Conservation (phyloP, 2,888 invertebrate genomes). For the Mamestra brassicae region DNA sequence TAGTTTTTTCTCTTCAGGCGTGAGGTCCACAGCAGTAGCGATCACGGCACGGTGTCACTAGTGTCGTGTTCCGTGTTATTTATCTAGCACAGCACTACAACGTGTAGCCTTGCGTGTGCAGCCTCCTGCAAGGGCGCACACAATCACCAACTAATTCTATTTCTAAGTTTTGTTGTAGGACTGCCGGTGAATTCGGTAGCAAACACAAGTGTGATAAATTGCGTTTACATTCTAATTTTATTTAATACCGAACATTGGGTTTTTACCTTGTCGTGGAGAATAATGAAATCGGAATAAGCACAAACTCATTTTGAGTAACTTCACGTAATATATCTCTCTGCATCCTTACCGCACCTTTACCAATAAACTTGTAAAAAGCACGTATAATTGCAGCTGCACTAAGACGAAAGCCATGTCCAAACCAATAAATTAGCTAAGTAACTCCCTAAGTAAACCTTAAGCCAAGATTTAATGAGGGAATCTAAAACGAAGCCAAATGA, state of each 20-base stretch:
- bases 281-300: background rate
- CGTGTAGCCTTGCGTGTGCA: conserved; percentile 14
- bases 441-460: conserved; percentile 62
- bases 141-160: conserved; percentile 15
- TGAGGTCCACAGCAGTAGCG: conserved; percentile 35
- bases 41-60: conserved; percentile 26
- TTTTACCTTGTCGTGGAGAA: too few species aligned
- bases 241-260: background rate
- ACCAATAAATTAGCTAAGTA: conserved; percentile 59
- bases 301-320: too few species aligned
- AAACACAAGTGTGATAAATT: background rate
- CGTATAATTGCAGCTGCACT: conserved; percentile 30
- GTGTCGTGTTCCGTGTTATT: conserved; percentile 60
- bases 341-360: background rate
- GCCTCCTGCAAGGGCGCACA: background rate
- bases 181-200: background rate
- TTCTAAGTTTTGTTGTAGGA: conserved; percentile 23
- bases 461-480: conserved; percentile 62
- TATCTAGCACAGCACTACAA: conserved; percentile 50
- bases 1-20: background rate
- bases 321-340: background rate
- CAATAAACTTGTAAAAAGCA: conserved; percentile 13
- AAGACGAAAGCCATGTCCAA: conserved; percentile 35
- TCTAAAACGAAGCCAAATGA: conserved; percentile 60
- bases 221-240: background rate